A percentile compares a stretch with the other conserved stretches of the same genome.
Conservation (phyloP, 2,797 vertebrate species). For the Orestias chungarensis region DNA sequence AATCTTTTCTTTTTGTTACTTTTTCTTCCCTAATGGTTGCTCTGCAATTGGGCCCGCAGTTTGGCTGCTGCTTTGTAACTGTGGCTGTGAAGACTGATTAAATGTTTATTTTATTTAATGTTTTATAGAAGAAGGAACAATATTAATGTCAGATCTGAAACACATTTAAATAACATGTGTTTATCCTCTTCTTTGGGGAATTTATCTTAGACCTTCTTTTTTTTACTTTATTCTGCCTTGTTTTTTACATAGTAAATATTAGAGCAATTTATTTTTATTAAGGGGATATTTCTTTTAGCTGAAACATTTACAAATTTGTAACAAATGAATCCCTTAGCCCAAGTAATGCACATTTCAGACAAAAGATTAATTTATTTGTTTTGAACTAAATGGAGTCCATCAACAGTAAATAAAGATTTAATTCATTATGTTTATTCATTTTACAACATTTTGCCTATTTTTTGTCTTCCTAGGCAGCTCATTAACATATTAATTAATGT, state of each 20-base stretch:
- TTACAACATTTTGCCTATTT: conserved; percentile 4
- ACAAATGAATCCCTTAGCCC: conserved; percentile 3
- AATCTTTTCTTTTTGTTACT: conserved; percentile 6
- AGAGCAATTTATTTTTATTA: not conserved
- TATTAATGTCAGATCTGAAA: conserved; percentile 20
- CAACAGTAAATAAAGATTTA: not conserved
- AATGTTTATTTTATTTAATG: not conserved
- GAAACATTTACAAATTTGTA: conserved; percentile 13
- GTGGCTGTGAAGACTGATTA: conserved; percentile 9
- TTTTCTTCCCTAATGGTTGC: conserved; percentile 18
- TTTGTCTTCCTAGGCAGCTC: not conserved
- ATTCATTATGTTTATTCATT: not conserved
- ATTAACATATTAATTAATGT: conserved; percentile 3
- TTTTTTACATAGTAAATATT: conserved; percentile 11
- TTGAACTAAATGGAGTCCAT: not conserved
- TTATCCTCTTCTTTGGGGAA: not conserved
- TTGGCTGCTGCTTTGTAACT: conserved; percentile 9
- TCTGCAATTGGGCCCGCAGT: conserved; percentile 12
- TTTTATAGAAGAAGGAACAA: conserved; percentile 4
- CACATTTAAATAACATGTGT: not conserved
- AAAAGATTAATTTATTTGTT: not conserved
- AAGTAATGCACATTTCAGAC: not conserved
- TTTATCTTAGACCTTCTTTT: not conserved
- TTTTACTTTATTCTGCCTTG: not conserved
- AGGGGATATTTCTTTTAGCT: conserved; percentile 13